Base-by-base conservation (phyloP, 2,113 vertebrate species). In the Sinocyclocheilus grahami region DNA sequence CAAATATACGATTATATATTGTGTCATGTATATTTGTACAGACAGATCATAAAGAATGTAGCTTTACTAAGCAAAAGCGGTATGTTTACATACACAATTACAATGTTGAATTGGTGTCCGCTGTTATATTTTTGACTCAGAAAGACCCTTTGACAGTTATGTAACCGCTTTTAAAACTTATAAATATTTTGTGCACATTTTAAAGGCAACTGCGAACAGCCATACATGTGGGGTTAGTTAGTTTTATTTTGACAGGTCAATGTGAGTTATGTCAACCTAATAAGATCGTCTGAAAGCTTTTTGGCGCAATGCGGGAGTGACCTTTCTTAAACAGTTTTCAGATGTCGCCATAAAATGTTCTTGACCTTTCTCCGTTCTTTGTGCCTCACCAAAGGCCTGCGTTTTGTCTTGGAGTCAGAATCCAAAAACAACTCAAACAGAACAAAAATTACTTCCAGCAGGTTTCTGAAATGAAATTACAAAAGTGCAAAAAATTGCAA, bases 341-440 rank as follows among this genome's bases (percentile, higher is more conserved):
- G 79, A 48, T 81, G 69, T 69, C 80, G 20, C 85, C 71, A 88
- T 88, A 86, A 87, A 88, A 84, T 42, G 72, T 51, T 78, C 7
- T 42, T 84, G 87, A 88, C 89, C 86, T 90, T 90, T 88, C 77
- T 60, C n/a, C 24, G 37, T 77, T 72, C 67, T 86, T 85, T 86
- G 75, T 90, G 67, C 27, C 80, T 80, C 30, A 85, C 63, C 79
- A 85, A 82, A 82, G 79, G 58, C 69, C 86, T 87, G 69, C 39
- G 51, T 51, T 62, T 74, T 14, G 13, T 33, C 53, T 69, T 77
- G 39, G 22, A 75, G 79, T 83, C 83, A 58, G 58, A 77, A 85
- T 75, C 20, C 67, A 75, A 87, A 78, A 85, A 60, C 75, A 76
- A 53, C 30, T 82, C 85, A 24, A 88, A 39, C 72, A 30, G 53